Evolutionary conservation across 2,797 vertebrate genomes (phyloP).

Genomic region (Anableps anableps): DNA sequence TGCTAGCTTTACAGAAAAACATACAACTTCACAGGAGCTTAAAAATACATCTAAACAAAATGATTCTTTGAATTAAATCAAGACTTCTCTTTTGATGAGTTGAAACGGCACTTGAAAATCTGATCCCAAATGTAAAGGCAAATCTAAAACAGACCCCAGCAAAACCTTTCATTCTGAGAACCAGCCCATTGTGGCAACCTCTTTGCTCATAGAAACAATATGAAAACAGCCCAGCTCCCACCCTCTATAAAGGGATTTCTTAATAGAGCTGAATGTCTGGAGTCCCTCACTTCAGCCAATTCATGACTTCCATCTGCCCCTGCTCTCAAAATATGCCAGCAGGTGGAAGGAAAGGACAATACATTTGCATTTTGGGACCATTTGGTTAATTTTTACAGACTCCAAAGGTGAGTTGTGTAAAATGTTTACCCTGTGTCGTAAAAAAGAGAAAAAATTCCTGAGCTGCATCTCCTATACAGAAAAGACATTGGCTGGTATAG

Average conservation of each 20-base stretch:
- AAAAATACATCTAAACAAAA: conserved; percentile 29
- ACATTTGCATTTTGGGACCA: conserved; percentile 56
- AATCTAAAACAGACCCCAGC: conserved; percentile 21
- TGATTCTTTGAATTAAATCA: conserved; percentile 9
- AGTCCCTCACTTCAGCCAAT: conserved; percentile 64
- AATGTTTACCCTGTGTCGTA: conserved; percentile 29
- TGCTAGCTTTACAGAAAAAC: conserved; percentile 3
- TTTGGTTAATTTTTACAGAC: conserved; percentile 47
- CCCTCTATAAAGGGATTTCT: conserved; percentile 66
- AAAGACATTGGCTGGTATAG: background rate
- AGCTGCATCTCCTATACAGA: background rate
- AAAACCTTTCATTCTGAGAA: conserved; percentile 24
- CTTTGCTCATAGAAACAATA: conserved; percentile 56
- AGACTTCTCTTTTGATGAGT: background rate
- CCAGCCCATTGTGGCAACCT: conserved; percentile 26
- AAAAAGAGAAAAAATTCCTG: conserved; percentile 21
- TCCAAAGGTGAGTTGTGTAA: conserved; percentile 37
- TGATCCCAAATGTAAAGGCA: conserved; percentile 8
- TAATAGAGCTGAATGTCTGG: conserved; percentile 63
- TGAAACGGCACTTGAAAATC: background rate
- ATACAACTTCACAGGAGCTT: background rate
- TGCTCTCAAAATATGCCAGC: conserved; percentile 60
- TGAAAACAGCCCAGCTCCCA: conserved; percentile 54
- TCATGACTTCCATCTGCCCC: conserved; percentile 78
- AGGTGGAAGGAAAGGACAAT: conserved; percentile 65